Percentiles rank a stretch among this genome's conserved stretches.
Conservation (phyloP, 2,113 vertebrate species). For the Cheirogaleus medius region DNA sequence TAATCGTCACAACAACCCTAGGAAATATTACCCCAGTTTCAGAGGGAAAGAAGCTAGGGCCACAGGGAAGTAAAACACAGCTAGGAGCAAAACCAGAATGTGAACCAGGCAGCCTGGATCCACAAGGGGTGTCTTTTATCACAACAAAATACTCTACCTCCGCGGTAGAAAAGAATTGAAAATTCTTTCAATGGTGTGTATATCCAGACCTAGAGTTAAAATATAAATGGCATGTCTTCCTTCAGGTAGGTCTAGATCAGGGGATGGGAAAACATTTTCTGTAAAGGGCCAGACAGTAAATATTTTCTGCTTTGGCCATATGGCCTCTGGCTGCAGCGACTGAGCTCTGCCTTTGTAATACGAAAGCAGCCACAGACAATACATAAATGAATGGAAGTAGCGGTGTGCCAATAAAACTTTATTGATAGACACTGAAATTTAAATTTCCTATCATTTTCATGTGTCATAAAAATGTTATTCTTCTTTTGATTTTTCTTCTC, state of each 20-base stretch:
- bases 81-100: neutral
- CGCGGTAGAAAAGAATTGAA: neutral
- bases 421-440: neutral
- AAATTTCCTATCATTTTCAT: neutral
- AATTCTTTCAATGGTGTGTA: neutral
- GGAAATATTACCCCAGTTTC: neutral
- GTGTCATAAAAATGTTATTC: neutral
- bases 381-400: neutral
- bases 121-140: neutral
- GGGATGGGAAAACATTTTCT: neutral
- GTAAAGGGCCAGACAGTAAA: neutral
- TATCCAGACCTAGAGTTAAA: no score
- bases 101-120: neutral
- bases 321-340: neutral
- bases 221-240: neutral
- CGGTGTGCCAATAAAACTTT: neutral
- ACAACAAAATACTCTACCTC: no score
- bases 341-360: neutral
- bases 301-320: neutral
- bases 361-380: neutral
- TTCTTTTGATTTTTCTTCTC: neutral
- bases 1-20: neutral
- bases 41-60: neutral
- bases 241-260: neutral
- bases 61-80: neutral